A percentile compares a stretch with the other conserved stretches of the same genome.
These are phyloP conservation scores for Drosophila pegasa DNA, from an alignment of 2,888 invertebrate genomes.

Conservation along the genomic window DNA sequence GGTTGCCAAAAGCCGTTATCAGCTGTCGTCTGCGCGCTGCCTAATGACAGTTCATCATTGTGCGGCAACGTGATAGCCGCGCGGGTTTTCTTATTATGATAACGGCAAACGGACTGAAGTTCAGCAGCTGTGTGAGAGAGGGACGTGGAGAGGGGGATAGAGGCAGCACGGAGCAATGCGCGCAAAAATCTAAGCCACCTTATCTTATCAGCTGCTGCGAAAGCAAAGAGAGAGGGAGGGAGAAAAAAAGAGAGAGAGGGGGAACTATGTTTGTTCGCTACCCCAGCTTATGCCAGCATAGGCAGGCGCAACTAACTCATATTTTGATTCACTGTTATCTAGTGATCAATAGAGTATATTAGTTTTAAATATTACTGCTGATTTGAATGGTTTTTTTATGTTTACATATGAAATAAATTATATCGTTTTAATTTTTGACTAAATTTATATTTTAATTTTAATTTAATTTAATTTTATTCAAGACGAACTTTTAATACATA, in stretches of 20 bases:
- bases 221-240: slow-evolving; percentile 1
- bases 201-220: slow-evolving; percentile 54
- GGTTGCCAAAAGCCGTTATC: slow-evolving; percentile 20
- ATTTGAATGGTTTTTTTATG: too few species aligned
- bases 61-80: slow-evolving; percentile 33
- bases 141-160: neutral
- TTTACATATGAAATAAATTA: too few species aligned
- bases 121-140: slow-evolving; percentile 18
- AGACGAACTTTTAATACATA: too few species aligned
- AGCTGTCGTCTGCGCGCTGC: neutral
- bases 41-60: slow-evolving; percentile 21
- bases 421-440: too few species aligned
- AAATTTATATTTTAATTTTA: too few species aligned
- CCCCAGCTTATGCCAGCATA: neutral
- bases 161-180: neutral
- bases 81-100: slow-evolving; percentile 5
- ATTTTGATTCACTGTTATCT: neutral
- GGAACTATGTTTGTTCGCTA: neutral
- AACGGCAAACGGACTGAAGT: slow-evolving; percentile 6
- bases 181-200: slow-evolving; percentile 17
- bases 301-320: neutral
- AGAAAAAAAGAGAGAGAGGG: neutral
- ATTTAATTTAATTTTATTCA: too few species aligned
- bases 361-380: too few species aligned
- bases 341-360: neutral